Evolutionary conservation across 2,888 invertebrate species (phyloP).

Genomic region (Cryptus viduatorius): DNA sequence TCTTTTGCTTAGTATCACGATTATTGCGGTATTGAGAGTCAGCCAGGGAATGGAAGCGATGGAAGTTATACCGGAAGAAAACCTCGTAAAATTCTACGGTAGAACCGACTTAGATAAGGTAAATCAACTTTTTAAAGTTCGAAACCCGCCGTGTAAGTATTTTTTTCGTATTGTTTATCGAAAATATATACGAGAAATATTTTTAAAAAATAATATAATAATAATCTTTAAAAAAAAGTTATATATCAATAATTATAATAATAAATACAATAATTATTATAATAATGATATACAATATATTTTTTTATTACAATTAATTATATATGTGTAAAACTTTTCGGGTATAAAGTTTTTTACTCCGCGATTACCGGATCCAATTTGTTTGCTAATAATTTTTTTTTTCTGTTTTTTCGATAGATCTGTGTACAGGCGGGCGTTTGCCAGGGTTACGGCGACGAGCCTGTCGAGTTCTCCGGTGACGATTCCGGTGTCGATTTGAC

Average conservation of each 20-base stretch:
- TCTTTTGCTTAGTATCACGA: conserved; percentile 92
- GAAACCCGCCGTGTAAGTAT: no score
- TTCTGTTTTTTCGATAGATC: conserved; percentile 73
- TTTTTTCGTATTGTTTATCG: not conserved
- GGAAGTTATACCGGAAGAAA: conserved; percentile 91
- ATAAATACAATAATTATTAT: no score
- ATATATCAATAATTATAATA: no score
- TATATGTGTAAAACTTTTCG: no score
- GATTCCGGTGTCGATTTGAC: conserved; percentile 81
- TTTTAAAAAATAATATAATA: no score
- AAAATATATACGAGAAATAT: no score
- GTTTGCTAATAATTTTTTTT: no score
- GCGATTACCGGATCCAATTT: no score
- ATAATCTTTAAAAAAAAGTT: no score
- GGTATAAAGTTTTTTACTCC: no score
- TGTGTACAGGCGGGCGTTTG: conserved; percentile 82
- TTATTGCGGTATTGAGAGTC: conserved; percentile 92
- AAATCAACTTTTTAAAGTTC: conserved; percentile 28
- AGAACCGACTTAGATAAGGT: conserved; percentile 91
- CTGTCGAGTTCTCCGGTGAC: conserved; percentile 84
- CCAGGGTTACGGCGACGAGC: conserved; percentile 84
- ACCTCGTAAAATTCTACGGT: conserved; percentile 92
- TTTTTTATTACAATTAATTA: no score
- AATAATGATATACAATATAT: no score
- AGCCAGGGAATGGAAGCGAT: conserved; percentile 94